Evolutionary conservation across 30 jellyfish, hydroid and myxozoan species (phyloP), one percentile per base, ranked within the genome.

Genomic region (Turritopsis rubra): DNA sequence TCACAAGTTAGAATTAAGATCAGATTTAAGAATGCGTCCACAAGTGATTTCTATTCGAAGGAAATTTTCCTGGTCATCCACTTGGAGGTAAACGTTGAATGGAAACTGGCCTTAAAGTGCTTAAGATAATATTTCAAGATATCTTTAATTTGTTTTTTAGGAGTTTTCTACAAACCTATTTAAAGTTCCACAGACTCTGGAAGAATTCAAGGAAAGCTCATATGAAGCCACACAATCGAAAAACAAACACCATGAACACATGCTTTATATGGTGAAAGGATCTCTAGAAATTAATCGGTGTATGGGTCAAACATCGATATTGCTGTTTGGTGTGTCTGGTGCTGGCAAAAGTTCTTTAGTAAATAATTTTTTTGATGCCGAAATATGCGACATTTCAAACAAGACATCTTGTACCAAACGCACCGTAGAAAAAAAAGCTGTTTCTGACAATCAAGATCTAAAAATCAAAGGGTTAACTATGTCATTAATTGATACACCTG

Each of bases 291-390:
- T 68, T 19, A 27, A 68, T n/a, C 16, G 77, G 19, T 68, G 77
- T 1, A 0, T 68, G 17, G 30, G 8, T 68, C 77, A 68, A 68
- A 22, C 77, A 1, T n/a, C 77, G 23, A 68, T 68, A 7, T 22
- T 68, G 16, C 30, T 80, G 17, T 83, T 80, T 80, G 87, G 87
- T 27, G 27, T 27, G 21, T 52, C 84, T 54, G 87, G 87, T 20
- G 87, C 83, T 53, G 87, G 87, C 13, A 80, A 80, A 80, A 28
- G 80, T n/a, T n/a, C 84, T 24, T 41, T 65, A 22, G 26, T 80
- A 8, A 28, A 52, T 28, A 22, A 22, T 21, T 65, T 80, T 21
- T 80, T 80, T 68, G 77, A 68, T 68, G 31, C 9, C 9, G 21
- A 68, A 7, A 1, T 68, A 7, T 68, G 28, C 19, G 31, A 23